Percentiles rank a stretch among this genome's conserved stretches.
phyloP scores from a whole-genome alignment of 2,797 vertebrate species.

The Manis javanica region DNA sequence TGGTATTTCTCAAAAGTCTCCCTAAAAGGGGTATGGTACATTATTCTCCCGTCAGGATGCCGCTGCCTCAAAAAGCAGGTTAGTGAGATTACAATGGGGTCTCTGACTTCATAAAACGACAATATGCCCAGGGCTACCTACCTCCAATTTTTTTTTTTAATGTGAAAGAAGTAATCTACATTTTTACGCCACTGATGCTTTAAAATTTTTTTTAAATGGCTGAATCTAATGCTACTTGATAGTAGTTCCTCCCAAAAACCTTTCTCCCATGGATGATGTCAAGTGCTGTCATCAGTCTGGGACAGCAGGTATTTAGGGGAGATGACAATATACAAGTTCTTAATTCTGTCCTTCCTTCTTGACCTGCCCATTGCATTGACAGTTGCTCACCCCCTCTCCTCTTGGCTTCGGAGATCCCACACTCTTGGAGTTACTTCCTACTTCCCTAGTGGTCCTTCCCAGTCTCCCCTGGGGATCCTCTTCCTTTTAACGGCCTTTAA shows the following conservation, averaged over 20 bases:
- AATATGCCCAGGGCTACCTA: neutral
- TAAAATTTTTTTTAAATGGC: neutral
- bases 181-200: neutral
- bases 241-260: neutral
- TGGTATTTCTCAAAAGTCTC: neutral
- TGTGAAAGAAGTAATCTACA: neutral
- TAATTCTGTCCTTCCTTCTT: neutral
- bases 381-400: too few species aligned
- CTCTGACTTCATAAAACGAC: neutral
- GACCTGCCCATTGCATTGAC: fast-evolving
- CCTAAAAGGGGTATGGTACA: neutral
- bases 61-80: neutral
- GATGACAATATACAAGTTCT: neutral
- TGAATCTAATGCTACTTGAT: neutral
- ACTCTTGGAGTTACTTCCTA: neutral
- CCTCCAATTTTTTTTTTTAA: neutral
- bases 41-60: neutral
- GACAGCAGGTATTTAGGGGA: neutral
- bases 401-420: neutral
- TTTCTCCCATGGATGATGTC: neutral
- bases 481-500: neutral
- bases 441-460: neutral
- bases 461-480: neutral
- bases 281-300: neutral
- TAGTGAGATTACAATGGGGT: neutral